Evolutionary conservation across 2,113 vertebrate genomes (phyloP).

Genomic region (Symphodus melops): DNA sequence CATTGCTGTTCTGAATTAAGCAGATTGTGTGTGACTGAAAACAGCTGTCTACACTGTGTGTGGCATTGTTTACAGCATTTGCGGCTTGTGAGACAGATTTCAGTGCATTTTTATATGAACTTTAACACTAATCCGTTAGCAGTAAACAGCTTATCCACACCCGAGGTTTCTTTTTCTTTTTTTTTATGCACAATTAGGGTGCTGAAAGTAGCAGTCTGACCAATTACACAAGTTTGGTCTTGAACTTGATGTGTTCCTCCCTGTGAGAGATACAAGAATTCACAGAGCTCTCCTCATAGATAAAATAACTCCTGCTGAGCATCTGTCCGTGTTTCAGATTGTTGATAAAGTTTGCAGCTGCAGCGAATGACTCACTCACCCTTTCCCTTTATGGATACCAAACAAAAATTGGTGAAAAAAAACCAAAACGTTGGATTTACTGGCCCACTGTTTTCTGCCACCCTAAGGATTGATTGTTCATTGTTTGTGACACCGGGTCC

Average conservation of each 20-base stretch:
- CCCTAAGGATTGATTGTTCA: constrained; percentile 83
- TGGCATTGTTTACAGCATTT: neutral
- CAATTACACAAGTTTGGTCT: constrained; percentile 62
- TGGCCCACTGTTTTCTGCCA: constrained; percentile 72
- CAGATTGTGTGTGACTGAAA: constrained; percentile 36
- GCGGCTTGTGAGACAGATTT: constrained; percentile 31
- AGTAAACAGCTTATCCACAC: constrained; percentile 68
- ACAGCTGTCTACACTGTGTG: constrained; percentile 42
- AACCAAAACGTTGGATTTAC: constrained; percentile 76
- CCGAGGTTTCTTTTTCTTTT: constrained; percentile 23
- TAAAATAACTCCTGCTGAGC: neutral
- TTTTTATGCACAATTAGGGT: neutral
- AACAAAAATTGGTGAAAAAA: constrained; percentile 56
- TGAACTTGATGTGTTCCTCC: constrained; percentile 48
- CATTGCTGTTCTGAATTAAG: constrained; percentile 37
- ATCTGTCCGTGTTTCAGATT: constrained; percentile 30
- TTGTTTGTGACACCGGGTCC: constrained; percentile 80
- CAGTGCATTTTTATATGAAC: constrained; percentile 59
- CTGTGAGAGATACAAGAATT: constrained; percentile 36
- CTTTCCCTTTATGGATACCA: constrained; percentile 53
- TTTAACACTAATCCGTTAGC: constrained; percentile 62
- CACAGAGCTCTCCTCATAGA: constrained; percentile 10
- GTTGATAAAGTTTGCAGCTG: neutral
- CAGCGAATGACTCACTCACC: constrained; percentile 35
- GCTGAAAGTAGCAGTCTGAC: constrained; percentile 22